Conservation (phyloP, 2,797 vertebrate species). For the Coregonus sp. region DNA sequence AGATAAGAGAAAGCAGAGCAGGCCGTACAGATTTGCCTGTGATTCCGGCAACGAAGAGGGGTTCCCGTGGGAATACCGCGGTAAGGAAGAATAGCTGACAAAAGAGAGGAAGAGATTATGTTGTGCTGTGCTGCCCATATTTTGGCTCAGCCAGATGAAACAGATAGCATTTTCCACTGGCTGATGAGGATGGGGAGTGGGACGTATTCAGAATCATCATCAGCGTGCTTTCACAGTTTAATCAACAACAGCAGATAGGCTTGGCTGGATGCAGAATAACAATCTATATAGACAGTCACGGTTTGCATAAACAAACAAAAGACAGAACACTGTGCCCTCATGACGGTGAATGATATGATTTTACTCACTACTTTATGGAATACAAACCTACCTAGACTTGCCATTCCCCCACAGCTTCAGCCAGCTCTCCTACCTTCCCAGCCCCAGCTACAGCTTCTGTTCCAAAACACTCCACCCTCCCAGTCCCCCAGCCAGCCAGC, state of each 20-base stretch:
- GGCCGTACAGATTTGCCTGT: conserved; percentile 68
- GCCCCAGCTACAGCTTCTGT: conserved; percentile 10
- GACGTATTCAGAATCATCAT: conserved; percentile 35
- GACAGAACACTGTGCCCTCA: background rate
- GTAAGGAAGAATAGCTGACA: conserved; percentile 73
- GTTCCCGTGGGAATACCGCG: conserved; percentile 69
- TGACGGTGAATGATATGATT: background rate
- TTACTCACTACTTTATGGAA: background rate
- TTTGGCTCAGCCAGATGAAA: conserved; percentile 68
- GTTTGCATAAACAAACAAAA: background rate
- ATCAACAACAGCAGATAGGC: conserved; percentile 46
- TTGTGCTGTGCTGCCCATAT: conserved; percentile 70
- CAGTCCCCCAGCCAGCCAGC: background rate
- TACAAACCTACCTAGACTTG: background rate
- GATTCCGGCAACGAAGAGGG: conserved; percentile 67
- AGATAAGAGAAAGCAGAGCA: conserved; percentile 70
- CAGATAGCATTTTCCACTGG: conserved; percentile 58
- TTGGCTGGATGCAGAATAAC: conserved; percentile 24
- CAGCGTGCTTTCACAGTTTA: conserved; percentile 52
- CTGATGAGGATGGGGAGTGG: conserved; percentile 39
- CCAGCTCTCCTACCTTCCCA: background rate
- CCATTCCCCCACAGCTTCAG: background rate
- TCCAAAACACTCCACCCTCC: background rate
- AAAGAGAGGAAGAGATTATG: conserved; percentile 59
- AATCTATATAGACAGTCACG: background rate